Evolutionary conservation across 2,888 invertebrate species (phyloP), one percentile per base, ranked within the genome.

Genomic region (Calameuta pallipes): DNA sequence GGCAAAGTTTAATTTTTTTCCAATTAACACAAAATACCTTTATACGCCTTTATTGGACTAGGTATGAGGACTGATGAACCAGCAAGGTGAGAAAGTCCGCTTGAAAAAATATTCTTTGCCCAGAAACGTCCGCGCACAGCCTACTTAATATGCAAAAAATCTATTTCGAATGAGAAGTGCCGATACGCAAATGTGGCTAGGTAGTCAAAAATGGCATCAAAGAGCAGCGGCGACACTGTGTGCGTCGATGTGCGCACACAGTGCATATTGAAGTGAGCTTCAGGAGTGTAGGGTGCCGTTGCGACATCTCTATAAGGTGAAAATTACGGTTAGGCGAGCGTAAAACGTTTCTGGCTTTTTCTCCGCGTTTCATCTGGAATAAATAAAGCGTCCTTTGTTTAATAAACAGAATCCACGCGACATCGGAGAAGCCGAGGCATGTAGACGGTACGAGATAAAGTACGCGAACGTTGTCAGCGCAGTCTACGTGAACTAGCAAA

Each of bases 311-410:
- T 56, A 73, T 36, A 68, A 76, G 56, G 56, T 30, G 76, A 75
- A 76, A 41, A 75, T 74, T 75, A 73, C 23, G 74, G 70, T 56
- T 34, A 35, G 15, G 74, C 30, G 56, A 30, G 33, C 78, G 77
- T 79, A 79, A 80, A 82, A 79, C 81, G 81, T 75, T 84, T 84
- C 79, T 76, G 23, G 74, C n/a, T n/a, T 78, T 78, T 80, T 80
- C 73, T 82, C 79, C 82, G 74, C 80, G 74, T 80, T 79, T 37
- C 15, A 74, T 15, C 68, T 76, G 77, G 76, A 77, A 80, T 75
- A 80, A 81, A 84, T 82, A 79, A 78, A 76, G 76, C 76, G 79
- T 82, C 82, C 81, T 85, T 85, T 87, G 85, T 86, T 87, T 83
- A 82, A 82, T 83, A 85, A 85, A 85, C 84, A 86, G 76, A 79